These are phyloP conservation scores for Lordiphosa andalusiaca DNA, from an alignment of 2,888 invertebrate genomes.

Conservation along the genomic window DNA sequence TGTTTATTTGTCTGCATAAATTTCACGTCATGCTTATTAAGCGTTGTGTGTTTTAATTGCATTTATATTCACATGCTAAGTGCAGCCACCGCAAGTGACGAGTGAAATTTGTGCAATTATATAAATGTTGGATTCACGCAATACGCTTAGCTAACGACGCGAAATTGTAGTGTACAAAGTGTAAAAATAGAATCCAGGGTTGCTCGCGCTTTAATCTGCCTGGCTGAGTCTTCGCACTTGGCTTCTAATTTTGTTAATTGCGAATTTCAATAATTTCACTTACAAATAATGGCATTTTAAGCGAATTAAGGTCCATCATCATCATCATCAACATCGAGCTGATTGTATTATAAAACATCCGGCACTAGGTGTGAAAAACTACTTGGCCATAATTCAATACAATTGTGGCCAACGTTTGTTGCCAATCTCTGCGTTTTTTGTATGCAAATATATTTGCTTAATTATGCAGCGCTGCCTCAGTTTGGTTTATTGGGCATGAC, in stretches of 20 bases:
- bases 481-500: constrained; percentile 39
- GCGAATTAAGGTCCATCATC: constrained; percentile 34
- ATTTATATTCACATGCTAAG: constrained; percentile 37
- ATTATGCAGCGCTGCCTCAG: constrained; percentile 21
- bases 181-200: constrained; percentile 38
- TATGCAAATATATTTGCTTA: constrained; percentile 32
- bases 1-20: constrained; percentile 30
- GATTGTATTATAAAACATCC: constrained; percentile 43
- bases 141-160: constrained; percentile 5
- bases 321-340: constrained; percentile 14
- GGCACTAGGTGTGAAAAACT: constrained; percentile 59
- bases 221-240: constrained; percentile 34
- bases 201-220: constrained; percentile 18
- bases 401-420: constrained; percentile 21
- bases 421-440: constrained; percentile 33
- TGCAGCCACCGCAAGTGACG: constrained; percentile 35
- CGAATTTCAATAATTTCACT: constrained; percentile 64
- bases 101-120: constrained; percentile 63
- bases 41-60: constrained; percentile 55
- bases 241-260: constrained; percentile 56
- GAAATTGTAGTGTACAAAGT: constrained; percentile 10
- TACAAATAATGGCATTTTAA: constrained; percentile 34
- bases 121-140: constrained; percentile 41
- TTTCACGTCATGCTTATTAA: constrained; percentile 57
- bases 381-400: constrained; percentile 44